Conservation (phyloP, 2,113 vertebrate species). For the Gnathonemus longibarbis region DNA sequence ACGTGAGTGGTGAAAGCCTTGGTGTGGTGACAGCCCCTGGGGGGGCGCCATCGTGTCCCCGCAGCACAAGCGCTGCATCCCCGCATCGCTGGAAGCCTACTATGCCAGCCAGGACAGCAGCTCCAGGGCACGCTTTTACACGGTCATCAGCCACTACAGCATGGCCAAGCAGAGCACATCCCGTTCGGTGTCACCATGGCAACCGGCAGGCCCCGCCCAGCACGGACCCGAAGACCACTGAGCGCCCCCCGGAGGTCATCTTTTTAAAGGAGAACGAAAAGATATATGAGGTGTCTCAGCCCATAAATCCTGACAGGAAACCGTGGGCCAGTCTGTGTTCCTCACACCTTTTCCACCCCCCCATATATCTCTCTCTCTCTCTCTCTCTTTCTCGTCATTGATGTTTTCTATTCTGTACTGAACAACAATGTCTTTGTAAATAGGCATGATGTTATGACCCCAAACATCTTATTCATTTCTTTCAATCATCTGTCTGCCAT, state of each 20-base stretch:
- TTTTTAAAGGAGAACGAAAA: not conserved
- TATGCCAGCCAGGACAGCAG: conserved; percentile 91
- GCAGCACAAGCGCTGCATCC: conserved; percentile 96
- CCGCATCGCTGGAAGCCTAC: conserved; percentile 91
- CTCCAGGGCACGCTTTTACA: conserved; percentile 92
- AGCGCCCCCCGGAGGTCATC: conserved; percentile 30
- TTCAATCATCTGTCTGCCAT: not conserved
- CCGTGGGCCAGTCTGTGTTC: not conserved
- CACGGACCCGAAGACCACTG: conserved; percentile 81
- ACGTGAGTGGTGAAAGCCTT: not conserved
- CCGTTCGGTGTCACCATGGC: conserved; percentile 87
- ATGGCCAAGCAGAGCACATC: conserved; percentile 98
- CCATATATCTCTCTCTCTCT: conserved; percentile 28
- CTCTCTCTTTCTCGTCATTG: conserved; percentile 52
- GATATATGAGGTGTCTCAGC: not conserved
- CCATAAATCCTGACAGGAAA: not conserved
- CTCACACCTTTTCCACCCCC: not conserved
- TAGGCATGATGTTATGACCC: conserved; percentile 33
- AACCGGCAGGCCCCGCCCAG: conserved; percentile 74
- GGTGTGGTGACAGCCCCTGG: not conserved
- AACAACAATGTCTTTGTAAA: conserved; percentile 48
- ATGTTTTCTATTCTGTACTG: conserved; percentile 71
- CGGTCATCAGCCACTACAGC: conserved; percentile 98
- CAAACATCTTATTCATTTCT: not conserved
- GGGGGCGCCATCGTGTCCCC: not conserved